These are phyloP conservation scores for Dicentrarchus labrax DNA, from an alignment of 2,113 vertebrate genomes.

Conservation along the genomic window DNA sequence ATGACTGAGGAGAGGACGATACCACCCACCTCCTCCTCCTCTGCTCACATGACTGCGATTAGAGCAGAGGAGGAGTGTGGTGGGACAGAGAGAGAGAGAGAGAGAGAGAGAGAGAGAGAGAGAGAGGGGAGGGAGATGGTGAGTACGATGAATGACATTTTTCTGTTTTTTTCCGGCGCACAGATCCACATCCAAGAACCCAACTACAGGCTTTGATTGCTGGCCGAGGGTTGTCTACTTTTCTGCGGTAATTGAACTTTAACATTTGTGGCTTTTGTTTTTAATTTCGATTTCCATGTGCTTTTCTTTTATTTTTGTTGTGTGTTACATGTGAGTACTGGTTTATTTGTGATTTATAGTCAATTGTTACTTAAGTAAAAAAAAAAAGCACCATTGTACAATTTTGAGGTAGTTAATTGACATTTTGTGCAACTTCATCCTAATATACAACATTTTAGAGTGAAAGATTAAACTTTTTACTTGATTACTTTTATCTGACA, in stretches of 20 bases:
- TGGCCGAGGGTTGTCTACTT: constrained; percentile 16
- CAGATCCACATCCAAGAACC: constrained; percentile 39
- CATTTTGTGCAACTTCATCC: neutral
- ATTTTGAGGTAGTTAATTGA: too few relatives aligned
- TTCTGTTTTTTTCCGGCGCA: constrained; percentile 21
- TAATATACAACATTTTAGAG: neutral
- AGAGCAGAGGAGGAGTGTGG: constrained; percentile 63
- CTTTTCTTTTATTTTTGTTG: neutral
- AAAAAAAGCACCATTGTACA: neutral
- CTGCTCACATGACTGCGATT: constrained; percentile 84
- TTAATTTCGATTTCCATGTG: neutral
- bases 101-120: constrained; percentile 44
- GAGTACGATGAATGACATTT: constrained; percentile 44
- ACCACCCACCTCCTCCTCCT: constrained; percentile 7
- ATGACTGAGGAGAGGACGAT: constrained; percentile 49
- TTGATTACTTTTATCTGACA: neutral
- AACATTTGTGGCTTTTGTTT: constrained; percentile 11
- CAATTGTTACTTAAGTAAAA: neutral
- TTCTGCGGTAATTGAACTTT: constrained; percentile 60
- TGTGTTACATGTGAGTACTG: neutral
- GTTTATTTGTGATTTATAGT: neutral
- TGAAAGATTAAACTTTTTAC: neutral
- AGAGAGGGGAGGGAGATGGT: constrained; percentile 42
- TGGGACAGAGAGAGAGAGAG: constrained; percentile 40
- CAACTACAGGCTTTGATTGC: constrained; percentile 7